Base-by-base conservation (phyloP, 2,113 vertebrate genomes). In the Muscicapa adusta region DNA sequence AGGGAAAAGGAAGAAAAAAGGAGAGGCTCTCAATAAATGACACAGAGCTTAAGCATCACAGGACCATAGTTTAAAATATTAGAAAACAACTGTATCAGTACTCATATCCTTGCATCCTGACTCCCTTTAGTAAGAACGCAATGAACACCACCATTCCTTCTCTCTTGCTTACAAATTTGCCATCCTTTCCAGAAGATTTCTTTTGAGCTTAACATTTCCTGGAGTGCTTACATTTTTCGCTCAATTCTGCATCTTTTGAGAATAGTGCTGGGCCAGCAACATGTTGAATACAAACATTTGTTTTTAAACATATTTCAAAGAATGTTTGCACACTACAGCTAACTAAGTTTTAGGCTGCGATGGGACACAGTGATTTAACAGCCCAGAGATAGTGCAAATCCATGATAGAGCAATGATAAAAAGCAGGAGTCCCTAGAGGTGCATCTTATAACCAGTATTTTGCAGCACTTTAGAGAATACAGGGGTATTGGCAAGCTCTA, bases 101-200 rank as follows among this genome's bases (percentile, higher is more conserved):
- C 5, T 14, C 19, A 22, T 3, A 80, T 7, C 33, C 25, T 0
- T 18, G 13, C 22, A 77, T 26, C 18, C 42, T 1, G 1, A 57
- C 13, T 65, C 28, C 19, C 28, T 48, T 40, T 28, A 71, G 33
- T 9, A 54, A 54, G 17, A 60, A 50, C 0, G 1, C 34, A 76
- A 53, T 2, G 0, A 93, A 66, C 18, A 9, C 18, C 77, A 63
- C 14, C 10, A 31, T n/a, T 90, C 31, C 50, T 14, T 43, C 70
- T 48, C 61, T 53, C 83, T 29, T 66, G 33, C 20, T 82, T 47
- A 61, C 31, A 65, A 68, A 78, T 43, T 2, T 20, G 28, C 14
- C 17, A 38, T 28, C 17, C 28, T 56, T 83, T 82, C 45, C n/a
- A 66, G 26, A 70, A 42, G 20, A 67, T 42, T 66, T 71, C 15